Conservation (phyloP, 1,140 invertebrate species). For the Zaprionus camerounensis region DNA sequence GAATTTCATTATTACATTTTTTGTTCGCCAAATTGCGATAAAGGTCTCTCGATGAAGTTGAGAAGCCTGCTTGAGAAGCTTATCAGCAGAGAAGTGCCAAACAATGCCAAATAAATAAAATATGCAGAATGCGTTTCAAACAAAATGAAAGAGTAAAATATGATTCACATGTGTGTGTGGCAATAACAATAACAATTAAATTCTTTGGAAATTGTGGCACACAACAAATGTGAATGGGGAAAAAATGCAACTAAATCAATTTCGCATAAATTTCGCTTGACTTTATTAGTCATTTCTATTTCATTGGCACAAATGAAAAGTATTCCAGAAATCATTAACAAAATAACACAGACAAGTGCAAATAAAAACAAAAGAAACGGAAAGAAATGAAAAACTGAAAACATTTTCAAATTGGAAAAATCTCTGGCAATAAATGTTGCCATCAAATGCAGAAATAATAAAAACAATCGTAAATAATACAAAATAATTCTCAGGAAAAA, state of each 20-base stretch:
- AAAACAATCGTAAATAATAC: constrained; percentile 7
- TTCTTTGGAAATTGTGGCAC: background rate
- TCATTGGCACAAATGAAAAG: background rate
- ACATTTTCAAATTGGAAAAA: constrained; percentile 4
- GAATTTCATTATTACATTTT: constrained; percentile 17
- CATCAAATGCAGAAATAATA: constrained; percentile 12
- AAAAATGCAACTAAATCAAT: constrained; percentile 7
- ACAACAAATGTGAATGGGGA: background rate
- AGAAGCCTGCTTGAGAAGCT: background rate
- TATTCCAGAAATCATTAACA: background rate
- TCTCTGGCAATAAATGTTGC: background rate
- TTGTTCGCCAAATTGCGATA: constrained; percentile 5
- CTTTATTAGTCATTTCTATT: constrained; percentile 5
- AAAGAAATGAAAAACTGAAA: background rate
- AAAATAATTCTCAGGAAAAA: background rate
- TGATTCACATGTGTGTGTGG: background rate
- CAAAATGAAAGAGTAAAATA: background rate
- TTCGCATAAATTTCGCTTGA: constrained; percentile 4
- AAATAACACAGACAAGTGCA: background rate
- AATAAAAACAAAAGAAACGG: background rate
- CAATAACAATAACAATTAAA: background rate
- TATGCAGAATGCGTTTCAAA: background rate
- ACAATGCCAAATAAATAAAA: background rate
- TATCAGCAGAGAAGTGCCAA: background rate
- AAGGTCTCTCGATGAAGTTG: background rate